Conservation (phyloP, 2,113 vertebrate species). For the Girardinichthys multiradiatus region DNA sequence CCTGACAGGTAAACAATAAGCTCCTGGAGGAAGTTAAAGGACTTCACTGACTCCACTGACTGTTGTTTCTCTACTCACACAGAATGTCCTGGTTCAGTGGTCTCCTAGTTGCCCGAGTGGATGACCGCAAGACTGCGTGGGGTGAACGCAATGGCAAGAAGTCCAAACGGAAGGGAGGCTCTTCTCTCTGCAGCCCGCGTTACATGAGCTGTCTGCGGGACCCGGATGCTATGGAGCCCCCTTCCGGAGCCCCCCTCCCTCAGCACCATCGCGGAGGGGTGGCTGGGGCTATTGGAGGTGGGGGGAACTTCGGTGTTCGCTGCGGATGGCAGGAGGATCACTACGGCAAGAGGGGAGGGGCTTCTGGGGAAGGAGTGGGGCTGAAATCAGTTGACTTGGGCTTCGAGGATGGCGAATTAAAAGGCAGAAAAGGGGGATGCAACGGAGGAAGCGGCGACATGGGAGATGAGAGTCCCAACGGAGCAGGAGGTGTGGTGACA, state of each 20-base stretch:
- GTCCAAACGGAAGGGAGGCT: constrained; percentile 84
- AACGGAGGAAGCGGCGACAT: constrained; percentile 74
- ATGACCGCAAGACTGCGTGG: constrained; percentile 95
- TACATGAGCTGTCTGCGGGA: constrained; percentile 97
- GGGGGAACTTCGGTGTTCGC: constrained; percentile 79
- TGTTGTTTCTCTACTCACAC: constrained; percentile 18
- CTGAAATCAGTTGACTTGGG: constrained; percentile 87
- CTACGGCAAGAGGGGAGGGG: constrained; percentile 84
- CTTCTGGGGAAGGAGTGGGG: constrained; percentile 80
- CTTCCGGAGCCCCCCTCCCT: constrained; percentile 77
- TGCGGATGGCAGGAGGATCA: constrained; percentile 96
- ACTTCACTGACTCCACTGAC: no score
- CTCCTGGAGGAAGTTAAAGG: neutral
- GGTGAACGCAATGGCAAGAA: constrained; percentile 96
- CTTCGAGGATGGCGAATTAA: constrained; percentile 87
- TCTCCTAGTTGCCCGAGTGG: constrained; percentile 96
- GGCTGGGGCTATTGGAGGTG: constrained; percentile 70
- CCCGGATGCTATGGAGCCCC: constrained; percentile 85
- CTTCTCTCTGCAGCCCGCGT: constrained; percentile 88
- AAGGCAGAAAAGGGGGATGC: constrained; percentile 73
- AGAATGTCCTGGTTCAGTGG: constrained; percentile 99
- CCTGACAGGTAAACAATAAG: constrained; percentile 76
- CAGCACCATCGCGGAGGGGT: constrained; percentile 76
- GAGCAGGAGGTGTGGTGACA: constrained; percentile 62
- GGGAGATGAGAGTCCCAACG: constrained; percentile 42